phyloP scores from a whole-genome alignment of 2,113 vertebrate species.

The Crotalus helleri region DNA sequence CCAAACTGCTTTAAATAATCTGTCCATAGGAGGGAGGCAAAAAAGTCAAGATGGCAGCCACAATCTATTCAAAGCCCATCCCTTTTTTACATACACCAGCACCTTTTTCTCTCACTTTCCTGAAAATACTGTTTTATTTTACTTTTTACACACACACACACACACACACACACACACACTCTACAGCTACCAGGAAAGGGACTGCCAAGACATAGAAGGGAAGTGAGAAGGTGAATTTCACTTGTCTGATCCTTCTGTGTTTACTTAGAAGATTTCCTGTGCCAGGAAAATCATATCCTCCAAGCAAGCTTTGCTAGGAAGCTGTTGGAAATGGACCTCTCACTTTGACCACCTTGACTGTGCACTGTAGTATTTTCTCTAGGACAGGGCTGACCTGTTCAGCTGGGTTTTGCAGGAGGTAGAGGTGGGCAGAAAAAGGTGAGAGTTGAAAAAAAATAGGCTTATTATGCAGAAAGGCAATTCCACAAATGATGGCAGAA shows the following conservation, averaged over 20 bases:
- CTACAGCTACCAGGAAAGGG: background rate
- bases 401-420: background rate
- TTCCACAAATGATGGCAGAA: background rate
- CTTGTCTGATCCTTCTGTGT: background rate
- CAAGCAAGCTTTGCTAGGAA: background rate
- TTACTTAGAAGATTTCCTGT: background rate
- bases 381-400: background rate
- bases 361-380: background rate
- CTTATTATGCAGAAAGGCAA: background rate
- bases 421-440: background rate
- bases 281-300: background rate
- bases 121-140: too few species aligned
- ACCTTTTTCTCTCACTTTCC: background rate
- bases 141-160: too few species aligned
- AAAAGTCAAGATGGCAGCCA: too few species aligned
- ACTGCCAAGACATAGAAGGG: background rate
- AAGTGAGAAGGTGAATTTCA: background rate
- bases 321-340: too few species aligned
- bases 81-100: too few species aligned
- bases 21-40: background rate
- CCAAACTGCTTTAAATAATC: background rate
- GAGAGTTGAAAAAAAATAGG: background rate
- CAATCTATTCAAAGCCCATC: too few species aligned
- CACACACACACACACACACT: background rate
- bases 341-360: background rate